Percentiles rank a stretch among this genome's conserved stretches.
phyloP scores from a whole-genome alignment of 53 echinoderm and acorn worm species.

The Patiria pectinifera region DNA sequence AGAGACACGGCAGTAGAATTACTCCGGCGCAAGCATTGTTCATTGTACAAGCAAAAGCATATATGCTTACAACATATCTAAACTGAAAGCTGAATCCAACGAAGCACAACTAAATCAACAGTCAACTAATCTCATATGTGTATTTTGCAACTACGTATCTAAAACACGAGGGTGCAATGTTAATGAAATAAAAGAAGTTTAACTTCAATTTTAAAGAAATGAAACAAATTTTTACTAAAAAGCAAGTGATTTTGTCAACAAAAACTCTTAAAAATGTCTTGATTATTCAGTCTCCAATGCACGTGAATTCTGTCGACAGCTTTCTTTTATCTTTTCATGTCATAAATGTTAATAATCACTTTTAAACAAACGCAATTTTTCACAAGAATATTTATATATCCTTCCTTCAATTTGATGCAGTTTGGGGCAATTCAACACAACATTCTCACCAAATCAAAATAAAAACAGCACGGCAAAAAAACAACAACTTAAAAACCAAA shows the following conservation, averaged over 20 bases:
- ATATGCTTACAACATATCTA: neutral
- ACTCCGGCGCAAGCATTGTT: neutral
- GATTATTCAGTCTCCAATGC: too few species aligned
- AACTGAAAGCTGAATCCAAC: neutral
- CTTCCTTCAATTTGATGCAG: too few species aligned
- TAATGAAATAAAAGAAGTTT: neutral
- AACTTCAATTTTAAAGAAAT: neutral
- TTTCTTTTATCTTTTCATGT: too few species aligned
- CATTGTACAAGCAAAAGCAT: neutral
- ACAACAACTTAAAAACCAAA: neutral
- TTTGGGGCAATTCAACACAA: neutral
- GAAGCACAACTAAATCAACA: neutral
- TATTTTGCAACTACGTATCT: neutral
- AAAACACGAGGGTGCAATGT: neutral
- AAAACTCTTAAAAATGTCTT: too few species aligned
- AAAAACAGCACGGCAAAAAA: slow-evolving; percentile 6
- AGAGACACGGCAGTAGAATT: neutral
- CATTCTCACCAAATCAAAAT: neutral
- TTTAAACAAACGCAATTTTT: too few species aligned
- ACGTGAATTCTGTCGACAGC: too few species aligned
- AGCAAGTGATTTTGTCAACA: neutral
- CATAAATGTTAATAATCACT: too few species aligned
- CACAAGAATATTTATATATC: too few species aligned
- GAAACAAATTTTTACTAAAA: neutral
- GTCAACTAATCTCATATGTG: neutral